A percentile compares a stretch with the other conserved stretches of the same genome.
phyloP scores from a whole-genome alignment of 1,140 invertebrate species.

The Rhopalosiphum padi region DNA sequence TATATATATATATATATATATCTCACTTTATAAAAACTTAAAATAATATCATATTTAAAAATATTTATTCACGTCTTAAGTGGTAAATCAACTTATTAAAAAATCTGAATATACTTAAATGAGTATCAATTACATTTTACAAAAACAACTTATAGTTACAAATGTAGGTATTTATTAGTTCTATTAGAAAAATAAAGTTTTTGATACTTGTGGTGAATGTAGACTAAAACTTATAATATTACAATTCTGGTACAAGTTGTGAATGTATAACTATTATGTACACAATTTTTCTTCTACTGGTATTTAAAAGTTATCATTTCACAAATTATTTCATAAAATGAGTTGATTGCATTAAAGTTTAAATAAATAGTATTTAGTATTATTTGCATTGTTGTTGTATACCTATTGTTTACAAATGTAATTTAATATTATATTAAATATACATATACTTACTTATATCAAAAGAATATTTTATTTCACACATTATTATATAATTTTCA shows the following conservation, averaged over 20 bases:
- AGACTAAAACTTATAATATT: background rate
- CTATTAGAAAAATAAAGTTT: background rate
- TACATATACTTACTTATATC: background rate
- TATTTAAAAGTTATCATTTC: too few relatives aligned
- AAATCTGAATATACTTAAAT: background rate
- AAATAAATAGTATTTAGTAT: too few relatives aligned
- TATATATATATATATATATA: too few relatives aligned
- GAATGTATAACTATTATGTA: too few relatives aligned
- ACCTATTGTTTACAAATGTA: too few relatives aligned
- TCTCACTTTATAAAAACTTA: background rate
- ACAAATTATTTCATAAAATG: too few relatives aligned
- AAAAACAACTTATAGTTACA: background rate
- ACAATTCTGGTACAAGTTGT: too few relatives aligned
- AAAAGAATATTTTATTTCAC: background rate
- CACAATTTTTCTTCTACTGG: too few relatives aligned
- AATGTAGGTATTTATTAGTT: background rate
- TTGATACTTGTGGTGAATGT: background rate
- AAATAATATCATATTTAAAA: background rate
- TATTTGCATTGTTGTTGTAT: too few relatives aligned
- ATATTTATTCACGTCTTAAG: background rate
- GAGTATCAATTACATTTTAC: background rate
- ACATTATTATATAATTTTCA: background rate
- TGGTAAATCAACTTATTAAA: background rate
- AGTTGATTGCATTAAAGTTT: too few relatives aligned
- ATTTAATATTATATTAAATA: background rate